Conservation (phyloP, 2,888 invertebrate species). For the Merodon equestris region DNA sequence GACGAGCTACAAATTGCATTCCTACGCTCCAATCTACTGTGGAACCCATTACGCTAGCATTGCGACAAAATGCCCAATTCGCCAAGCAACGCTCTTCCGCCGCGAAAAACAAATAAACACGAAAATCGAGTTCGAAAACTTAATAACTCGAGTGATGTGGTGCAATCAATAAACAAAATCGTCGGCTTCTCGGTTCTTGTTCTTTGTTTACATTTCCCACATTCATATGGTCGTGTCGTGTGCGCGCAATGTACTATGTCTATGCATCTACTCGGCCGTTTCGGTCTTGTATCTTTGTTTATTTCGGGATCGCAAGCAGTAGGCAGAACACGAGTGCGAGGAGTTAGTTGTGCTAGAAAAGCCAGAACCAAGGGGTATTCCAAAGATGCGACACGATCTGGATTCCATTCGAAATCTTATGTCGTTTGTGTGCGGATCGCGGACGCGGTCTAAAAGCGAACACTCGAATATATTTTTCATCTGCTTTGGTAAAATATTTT, state of each 20-base stretch:
- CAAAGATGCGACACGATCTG: conserved; percentile 56
- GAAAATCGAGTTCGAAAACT: conserved; percentile 4
- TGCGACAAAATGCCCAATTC: too few relatives aligned
- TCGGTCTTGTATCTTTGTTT: conserved; percentile 24
- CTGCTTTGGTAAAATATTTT: conserved; percentile 45
- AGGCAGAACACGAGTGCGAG: conserved; percentile 9
- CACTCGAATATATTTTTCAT: conserved; percentile 28
- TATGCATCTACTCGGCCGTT: not conserved
- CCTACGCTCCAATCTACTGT: too few relatives aligned
- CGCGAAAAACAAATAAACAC: not conserved
- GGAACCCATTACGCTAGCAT: too few relatives aligned
- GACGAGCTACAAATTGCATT: too few relatives aligned
- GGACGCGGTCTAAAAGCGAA: conserved; percentile 41
- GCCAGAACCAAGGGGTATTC: conserved; percentile 3
- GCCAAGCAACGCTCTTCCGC: too few relatives aligned
- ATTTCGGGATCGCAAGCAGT: conserved; percentile 35
- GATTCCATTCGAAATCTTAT: conserved; percentile 50
- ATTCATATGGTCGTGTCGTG: too few relatives aligned
- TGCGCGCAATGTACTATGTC: too few relatives aligned
- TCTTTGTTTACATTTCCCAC: too few relatives aligned
- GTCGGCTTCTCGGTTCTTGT: not conserved
- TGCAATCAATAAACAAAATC: conserved; percentile 24
- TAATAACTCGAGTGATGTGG: conserved; percentile 3
- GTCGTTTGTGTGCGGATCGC: conserved; percentile 43
- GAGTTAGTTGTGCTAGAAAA: too few relatives aligned